Conservation (phyloP, 2,888 invertebrate species). For the Mellilla xanthometata region DNA sequence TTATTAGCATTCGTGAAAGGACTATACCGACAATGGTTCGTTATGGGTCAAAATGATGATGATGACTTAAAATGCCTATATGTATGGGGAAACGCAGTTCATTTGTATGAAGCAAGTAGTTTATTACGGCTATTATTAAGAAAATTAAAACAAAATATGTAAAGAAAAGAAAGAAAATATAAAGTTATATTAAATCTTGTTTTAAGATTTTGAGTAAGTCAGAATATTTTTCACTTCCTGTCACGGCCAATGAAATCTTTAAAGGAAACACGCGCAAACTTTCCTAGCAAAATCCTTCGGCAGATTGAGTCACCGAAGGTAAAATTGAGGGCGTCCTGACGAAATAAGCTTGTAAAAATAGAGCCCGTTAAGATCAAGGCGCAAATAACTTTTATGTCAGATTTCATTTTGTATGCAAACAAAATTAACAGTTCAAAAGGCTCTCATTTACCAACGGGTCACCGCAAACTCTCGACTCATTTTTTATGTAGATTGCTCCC, state of each 20-base stretch:
- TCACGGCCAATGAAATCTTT: neutral
- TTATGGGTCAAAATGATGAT: no score
- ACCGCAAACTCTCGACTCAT: conserved; percentile 73
- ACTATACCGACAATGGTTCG: no score
- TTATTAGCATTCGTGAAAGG: no score
- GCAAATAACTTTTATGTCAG: conserved; percentile 69
- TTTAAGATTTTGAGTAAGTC: no score
- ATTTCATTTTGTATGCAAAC: conserved; percentile 77
- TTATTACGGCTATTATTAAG: no score
- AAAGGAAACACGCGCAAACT: conserved; percentile 3
- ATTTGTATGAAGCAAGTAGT: no score
- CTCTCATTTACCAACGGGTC: conserved; percentile 77
- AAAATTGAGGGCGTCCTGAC: conserved; percentile 5
- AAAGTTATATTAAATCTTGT: no score
- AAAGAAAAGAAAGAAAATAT: no score
- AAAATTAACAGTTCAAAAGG: conserved; percentile 79
- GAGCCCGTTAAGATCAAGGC: conserved; percentile 49
- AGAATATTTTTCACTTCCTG: neutral
- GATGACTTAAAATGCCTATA: no score
- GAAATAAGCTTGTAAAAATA: conserved; percentile 18
- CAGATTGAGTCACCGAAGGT: conserved; percentile 13
- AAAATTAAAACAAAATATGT: no score
- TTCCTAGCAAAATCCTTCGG: neutral
- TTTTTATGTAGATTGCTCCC: conserved; percentile 79
- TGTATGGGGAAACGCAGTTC: no score